Percentiles rank a stretch among this genome's conserved stretches.
Conservation (phyloP, 2,797 vertebrate genomes). For the Molossus alvarezi region DNA sequence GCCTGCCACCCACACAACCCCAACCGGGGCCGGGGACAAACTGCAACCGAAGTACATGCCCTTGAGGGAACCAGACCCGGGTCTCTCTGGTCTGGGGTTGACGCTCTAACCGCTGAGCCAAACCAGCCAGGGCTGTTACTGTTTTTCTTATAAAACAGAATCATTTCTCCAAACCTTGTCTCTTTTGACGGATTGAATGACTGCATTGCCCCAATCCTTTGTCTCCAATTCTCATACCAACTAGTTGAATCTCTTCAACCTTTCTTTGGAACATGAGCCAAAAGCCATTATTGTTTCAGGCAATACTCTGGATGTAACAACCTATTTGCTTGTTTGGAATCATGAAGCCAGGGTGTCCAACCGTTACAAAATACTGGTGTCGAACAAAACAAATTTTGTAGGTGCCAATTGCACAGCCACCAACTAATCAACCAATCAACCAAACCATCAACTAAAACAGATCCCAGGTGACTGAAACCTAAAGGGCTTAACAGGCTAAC, state of each 20-base stretch:
- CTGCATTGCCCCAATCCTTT: background rate
- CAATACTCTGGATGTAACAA: background rate
- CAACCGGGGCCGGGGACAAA: too few relatives aligned
- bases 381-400: constrained; percentile 44
- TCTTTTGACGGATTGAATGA: constrained; percentile 28
- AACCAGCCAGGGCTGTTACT: background rate
- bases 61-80: too few relatives aligned
- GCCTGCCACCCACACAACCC: too few relatives aligned
- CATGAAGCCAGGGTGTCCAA: background rate
- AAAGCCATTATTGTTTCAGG: background rate
- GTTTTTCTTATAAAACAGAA: background rate
- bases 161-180: constrained; percentile 20
- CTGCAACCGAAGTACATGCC: too few relatives aligned
- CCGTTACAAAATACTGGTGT: constrained; percentile 7
- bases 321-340: constrained; percentile 36
- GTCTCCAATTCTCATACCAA: background rate
- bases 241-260: background rate
- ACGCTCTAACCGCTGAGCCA: too few relatives aligned
- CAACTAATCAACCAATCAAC: background rate
- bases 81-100: too few relatives aligned
- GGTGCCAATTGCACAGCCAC: background rate
- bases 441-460: background rate
- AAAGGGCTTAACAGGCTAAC: constrained; percentile 30
- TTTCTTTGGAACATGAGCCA: background rate
- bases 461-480: background rate